phyloP scores from a whole-genome alignment of 1,140 invertebrate species.

The Phymorhynchus buccinoides region DNA sequence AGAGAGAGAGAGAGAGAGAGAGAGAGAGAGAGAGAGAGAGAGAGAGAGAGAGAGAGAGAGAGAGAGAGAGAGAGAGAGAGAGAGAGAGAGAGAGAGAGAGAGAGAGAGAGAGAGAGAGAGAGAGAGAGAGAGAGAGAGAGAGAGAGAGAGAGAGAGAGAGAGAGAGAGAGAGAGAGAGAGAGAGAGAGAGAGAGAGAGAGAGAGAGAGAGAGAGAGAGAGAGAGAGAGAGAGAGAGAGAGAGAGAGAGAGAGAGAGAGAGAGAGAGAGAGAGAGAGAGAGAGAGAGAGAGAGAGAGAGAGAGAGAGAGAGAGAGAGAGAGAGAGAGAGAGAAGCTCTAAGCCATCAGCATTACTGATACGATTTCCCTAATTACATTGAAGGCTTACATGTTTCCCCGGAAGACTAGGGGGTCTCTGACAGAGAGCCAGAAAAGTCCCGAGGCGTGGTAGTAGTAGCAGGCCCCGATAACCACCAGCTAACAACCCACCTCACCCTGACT shows the following conservation, averaged over 20 bases:
- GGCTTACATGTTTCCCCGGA: no score
- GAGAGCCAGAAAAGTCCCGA: no score
- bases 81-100: neutral
- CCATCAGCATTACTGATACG: no score
- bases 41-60: neutral
- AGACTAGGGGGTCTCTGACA: no score
- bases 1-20: slow-evolving; percentile 26
- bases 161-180: slow-evolving; percentile 33
- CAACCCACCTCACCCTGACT: no score
- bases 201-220: no score
- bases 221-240: neutral
- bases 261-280: neutral
- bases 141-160: neutral
- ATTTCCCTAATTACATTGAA: no score
- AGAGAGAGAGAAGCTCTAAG: no score
- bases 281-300: slow-evolving; percentile 19
- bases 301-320: neutral
- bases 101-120: neutral
- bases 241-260: slow-evolving; percentile 12
- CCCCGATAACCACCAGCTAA: no score
- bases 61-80: slow-evolving; percentile 1
- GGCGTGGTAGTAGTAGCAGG: no score
- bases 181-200: slow-evolving; percentile 34
- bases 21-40: slow-evolving; percentile 1
- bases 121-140: slow-evolving; percentile 12